A percentile compares a stretch with the other conserved stretches of the same genome.
Evolutionary conservation across 1,140 invertebrate genomes (phyloP).

Genomic region (Dinothrombium tinctorium): DNA sequence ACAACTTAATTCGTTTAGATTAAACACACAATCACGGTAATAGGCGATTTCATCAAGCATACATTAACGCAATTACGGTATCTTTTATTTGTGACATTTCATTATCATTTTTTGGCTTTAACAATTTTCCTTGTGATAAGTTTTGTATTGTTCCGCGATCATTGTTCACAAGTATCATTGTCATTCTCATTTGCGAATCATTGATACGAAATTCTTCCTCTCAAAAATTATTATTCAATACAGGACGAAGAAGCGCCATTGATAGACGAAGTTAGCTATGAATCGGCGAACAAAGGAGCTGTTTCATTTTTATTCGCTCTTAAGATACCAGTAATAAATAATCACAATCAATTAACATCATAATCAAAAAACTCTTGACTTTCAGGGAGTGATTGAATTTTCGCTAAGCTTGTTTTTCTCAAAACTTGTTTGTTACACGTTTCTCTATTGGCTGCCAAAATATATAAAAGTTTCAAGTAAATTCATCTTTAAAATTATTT

Average conservation of each 20-base stretch:
- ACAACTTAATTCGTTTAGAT: no score
- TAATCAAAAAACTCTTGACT: constrained; percentile 10
- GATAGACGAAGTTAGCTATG: neutral
- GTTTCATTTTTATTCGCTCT: constrained; percentile 53
- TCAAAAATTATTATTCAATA: neutral
- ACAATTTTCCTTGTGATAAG: no score
- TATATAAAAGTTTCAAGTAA: constrained; percentile 67
- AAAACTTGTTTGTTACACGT: constrained; percentile 92
- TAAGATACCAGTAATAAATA: constrained; percentile 37
- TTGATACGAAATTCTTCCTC: no score
- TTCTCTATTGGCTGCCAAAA: constrained; percentile 80
- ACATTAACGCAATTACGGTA: no score
- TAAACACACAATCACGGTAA: no score
- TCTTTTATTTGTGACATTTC: no score
- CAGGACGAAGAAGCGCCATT: neutral
- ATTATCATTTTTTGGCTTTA: no score
- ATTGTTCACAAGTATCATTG: no score
- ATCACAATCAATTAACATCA: neutral
- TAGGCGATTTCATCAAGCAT: no score
- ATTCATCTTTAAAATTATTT: constrained; percentile 14
- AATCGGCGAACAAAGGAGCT: constrained; percentile 26
- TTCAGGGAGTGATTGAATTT: constrained; percentile 71
- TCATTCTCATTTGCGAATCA: no score
- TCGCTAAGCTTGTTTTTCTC: constrained; percentile 83
- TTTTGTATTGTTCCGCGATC: no score